Evolutionary conservation across 2,888 invertebrate species (phyloP), one percentile per base, ranked within the genome.

Genomic region (Brachypterus glaber): DNA sequence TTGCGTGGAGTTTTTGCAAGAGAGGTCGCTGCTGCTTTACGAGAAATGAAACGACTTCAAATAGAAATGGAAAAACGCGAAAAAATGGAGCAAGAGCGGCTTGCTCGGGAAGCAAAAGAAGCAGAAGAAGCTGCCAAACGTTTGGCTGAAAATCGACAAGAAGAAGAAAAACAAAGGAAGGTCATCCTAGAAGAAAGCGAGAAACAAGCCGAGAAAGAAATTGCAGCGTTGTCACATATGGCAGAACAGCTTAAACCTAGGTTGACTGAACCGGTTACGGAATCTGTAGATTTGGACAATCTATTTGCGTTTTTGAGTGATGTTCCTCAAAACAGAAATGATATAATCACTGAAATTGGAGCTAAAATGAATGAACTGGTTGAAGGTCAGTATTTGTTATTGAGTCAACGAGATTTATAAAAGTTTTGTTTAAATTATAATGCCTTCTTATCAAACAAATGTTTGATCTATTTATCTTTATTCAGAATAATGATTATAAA

Each of bases 251-350:
- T 81, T 31, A 81, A 79, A 55, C 73, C 76, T 0, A 74, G 76
- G 45, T 64, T 79, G 50, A 62, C 56, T 1, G 65, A 66, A 47
- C 57, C 59, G 16, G 59, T 59, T 16, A 52, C 78, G 5, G 86
- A 86, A 55, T 82, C 85, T 0, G 84, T 90, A 1, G 89, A 90
- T 60, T 67, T 91, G 53, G 91, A 91, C 64, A 89, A 89, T 63
- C 68, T 91, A 52, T 91, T 91, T 67, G 88, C 88, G 40, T 91
- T 91, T 67, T 70, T 91, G 14, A 86, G 87, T 0, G 90, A 90
- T 52, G 82, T 85, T 25, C 71, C 71, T 1, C 70, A 49, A 34
- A 57, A 69, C 69, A 30, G 74, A 62, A 56, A 71, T 69, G 9
- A 74, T 71, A 53, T 80, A 12, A 80, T 88, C 37, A 84, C 87